Evolutionary conservation across 2,888 invertebrate genomes (phyloP).

Genomic region (Scaptomyza reducta): DNA sequence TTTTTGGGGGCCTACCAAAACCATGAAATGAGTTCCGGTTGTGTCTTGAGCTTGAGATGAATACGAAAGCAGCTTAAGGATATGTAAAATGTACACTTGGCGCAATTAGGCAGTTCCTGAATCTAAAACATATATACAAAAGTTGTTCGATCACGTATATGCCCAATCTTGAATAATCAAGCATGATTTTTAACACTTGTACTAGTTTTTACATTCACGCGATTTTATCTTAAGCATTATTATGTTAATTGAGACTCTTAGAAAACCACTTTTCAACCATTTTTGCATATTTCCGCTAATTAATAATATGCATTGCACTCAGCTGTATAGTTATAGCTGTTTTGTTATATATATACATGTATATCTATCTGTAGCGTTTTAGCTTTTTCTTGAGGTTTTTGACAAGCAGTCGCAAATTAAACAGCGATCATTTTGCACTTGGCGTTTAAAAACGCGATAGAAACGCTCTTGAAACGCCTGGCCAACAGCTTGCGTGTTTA

Average conservation of each 20-base stretch:
- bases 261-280: slow-evolving; percentile 16
- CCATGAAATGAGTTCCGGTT: slow-evolving; percentile 23
- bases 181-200: background rate
- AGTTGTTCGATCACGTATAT: too few species aligned
- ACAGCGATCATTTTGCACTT: slow-evolving; percentile 10
- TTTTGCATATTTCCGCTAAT: slow-evolving; percentile 60
- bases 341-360: background rate
- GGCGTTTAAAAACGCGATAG: slow-evolving; percentile 28
- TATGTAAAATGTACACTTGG: too few species aligned
- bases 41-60: slow-evolving; percentile 1
- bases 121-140: too few species aligned
- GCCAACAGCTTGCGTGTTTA: slow-evolving; percentile 25
- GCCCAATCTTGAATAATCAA: background rate
- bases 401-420: slow-evolving; percentile 30
- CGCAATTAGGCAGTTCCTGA: too few species aligned
- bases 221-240: slow-evolving; percentile 47
- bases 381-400: slow-evolving; percentile 11
- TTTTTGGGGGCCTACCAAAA: background rate
- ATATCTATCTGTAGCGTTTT: background rate
- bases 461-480: slow-evolving; percentile 22
- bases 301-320: slow-evolving; percentile 62
- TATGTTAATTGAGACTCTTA: slow-evolving; percentile 58
- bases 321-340: slow-evolving; percentile 17
- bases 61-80: background rate
- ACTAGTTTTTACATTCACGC: slow-evolving; percentile 22